These are phyloP conservation scores for Mya arenaria DNA, from an alignment of 1,140 invertebrate genomes.

Conservation along the genomic window DNA sequence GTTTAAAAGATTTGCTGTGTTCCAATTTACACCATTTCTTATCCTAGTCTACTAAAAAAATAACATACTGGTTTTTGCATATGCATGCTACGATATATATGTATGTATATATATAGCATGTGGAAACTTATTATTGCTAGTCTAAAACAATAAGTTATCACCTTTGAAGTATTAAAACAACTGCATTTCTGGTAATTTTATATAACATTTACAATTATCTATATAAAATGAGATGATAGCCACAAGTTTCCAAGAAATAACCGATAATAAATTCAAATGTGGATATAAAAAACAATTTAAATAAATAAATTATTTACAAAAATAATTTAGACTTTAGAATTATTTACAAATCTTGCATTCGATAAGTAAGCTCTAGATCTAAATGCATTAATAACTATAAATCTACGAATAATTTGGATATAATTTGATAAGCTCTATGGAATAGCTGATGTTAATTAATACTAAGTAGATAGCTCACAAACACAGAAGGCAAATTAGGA, in stretches of 20 bases:
- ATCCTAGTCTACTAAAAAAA: too few species aligned
- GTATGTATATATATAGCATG: neutral
- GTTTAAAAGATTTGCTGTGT: too few species aligned
- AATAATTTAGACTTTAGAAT: constrained; percentile 55
- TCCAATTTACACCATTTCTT: too few species aligned
- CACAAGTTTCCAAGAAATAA: constrained; percentile 33
- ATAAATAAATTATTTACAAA: constrained; percentile 56
- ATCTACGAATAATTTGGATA: neutral
- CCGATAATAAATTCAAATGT: neutral
- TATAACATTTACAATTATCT: constrained; percentile 27
- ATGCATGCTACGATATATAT: too few species aligned
- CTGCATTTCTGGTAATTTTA: constrained; percentile 33
- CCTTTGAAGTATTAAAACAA: constrained; percentile 11
- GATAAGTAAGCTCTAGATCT: constrained; percentile 17
- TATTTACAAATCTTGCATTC: constrained; percentile 40
- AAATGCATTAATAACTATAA: neutral
- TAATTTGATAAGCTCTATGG: neutral
- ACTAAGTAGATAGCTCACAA: neutral
- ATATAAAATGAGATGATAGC: constrained; percentile 19
- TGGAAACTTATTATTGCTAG: constrained; percentile 37
- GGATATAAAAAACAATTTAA: constrained; percentile 5
- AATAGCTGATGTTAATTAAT: neutral
- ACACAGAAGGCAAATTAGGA: neutral
- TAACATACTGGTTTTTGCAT: constrained; percentile 54
- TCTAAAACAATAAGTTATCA: constrained; percentile 49